Evolutionary conservation across 2,113 vertebrate species (phyloP), one percentile per base, ranked within the genome.

Genomic region (Gorilla gorilla): DNA sequence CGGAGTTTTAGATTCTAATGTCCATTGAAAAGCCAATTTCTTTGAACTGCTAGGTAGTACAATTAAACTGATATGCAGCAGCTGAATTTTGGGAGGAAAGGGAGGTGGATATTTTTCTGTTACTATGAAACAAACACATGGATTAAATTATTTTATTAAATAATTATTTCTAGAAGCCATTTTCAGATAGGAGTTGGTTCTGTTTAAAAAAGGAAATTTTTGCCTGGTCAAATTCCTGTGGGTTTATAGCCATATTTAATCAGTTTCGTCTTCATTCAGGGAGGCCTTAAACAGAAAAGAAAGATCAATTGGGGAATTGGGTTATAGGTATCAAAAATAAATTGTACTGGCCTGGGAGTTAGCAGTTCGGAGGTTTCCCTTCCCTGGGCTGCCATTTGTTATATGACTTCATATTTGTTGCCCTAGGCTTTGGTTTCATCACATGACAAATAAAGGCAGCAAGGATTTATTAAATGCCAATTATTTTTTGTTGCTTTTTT

Each of bases 111-210:
- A 32, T 84, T 86, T 87, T 43, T 50, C 79, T 92, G 25, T 94
- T 86, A 55, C 55, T 73, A 40, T 32, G 96, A 79, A 96, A 90
- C 64, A 96, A 93, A 79, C 45, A 86, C 43, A 93, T 88, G 64
- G 75, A 93, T 97, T 97, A 86, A 96, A 94, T 90, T 97, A 92
- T 95, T 97, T 96, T 80, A 90, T 94, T 57, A 97, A 97, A 93
- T 81, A 79, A 96, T 80, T 87, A 55, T 96, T 98, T 93, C 48
- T 97, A 89, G 70, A 91, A 89, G 79, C 55, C 75, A 48, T 87
- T 97, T 98, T 94, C 61, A 92, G 22, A 72, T 89, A 82, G 32
- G 73, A 95, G 40, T 93, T 97, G 30, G 66, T 87, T 97, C 76
- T 95, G 90, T 93, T 97, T 92, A 72, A 85, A 96, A 96, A 79